These are phyloP conservation scores for Echinometra lucunter DNA, from an alignment of 53 echinoderm and acorn worm genomes.

Conservation along the genomic window DNA sequence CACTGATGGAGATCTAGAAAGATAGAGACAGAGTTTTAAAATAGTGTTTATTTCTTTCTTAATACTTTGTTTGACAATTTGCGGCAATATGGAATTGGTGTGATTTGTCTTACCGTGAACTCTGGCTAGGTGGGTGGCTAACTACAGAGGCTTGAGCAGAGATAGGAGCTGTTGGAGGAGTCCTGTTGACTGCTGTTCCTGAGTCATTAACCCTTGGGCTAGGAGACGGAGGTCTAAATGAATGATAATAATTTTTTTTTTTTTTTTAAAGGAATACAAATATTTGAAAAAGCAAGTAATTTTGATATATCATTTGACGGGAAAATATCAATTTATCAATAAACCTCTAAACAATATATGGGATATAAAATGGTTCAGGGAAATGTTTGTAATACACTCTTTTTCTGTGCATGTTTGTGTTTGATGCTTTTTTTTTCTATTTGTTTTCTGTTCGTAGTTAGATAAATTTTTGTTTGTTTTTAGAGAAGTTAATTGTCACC, in stretches of 20 bases:
- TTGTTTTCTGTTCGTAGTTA: too few relatives aligned
- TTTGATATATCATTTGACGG: neutral
- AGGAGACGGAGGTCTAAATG: neutral
- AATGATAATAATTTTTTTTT: neutral
- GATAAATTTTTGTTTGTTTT: too few relatives aligned
- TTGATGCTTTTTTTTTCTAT: too few relatives aligned
- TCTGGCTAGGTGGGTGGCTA: neutral
- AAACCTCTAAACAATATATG: too few relatives aligned
- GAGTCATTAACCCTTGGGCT: neutral
- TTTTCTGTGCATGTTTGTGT: too few relatives aligned
- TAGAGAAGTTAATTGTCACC: neutral
- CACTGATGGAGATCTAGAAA: slow-evolving; percentile 16
- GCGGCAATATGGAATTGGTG: neutral
- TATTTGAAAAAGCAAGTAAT: neutral
- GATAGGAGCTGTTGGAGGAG: neutral
- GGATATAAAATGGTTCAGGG: too few relatives aligned
- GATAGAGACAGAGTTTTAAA: neutral
- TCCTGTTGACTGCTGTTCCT: neutral
- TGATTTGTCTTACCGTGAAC: slow-evolving; percentile 5
- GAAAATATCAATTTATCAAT: neutral
- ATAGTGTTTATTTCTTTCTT: neutral
- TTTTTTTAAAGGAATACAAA: too few relatives aligned
- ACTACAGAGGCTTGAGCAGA: neutral
- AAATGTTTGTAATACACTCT: neutral
- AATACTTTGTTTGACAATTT: neutral